phyloP scores from a whole-genome alignment of 1,140 invertebrate species.

The Druon quercuslanigerum region DNA sequence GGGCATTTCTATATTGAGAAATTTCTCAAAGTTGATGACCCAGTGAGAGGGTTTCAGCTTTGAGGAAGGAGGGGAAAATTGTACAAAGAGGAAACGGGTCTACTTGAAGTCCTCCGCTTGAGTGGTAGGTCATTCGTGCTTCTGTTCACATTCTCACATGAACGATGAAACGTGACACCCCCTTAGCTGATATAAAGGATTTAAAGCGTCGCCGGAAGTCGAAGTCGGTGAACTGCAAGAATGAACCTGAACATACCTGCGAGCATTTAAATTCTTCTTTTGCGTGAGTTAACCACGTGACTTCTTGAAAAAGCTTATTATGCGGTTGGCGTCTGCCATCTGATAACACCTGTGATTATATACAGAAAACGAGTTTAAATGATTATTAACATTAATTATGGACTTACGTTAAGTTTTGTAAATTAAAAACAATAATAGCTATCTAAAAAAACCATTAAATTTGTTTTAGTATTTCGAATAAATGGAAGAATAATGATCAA shows the following conservation, averaged over 20 bases:
- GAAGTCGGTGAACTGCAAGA: conserved; percentile 39
- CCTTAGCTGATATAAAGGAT: conserved; percentile 42
- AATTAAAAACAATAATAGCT: too few relatives aligned
- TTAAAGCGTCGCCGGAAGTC: conserved; percentile 52
- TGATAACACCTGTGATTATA: not conserved
- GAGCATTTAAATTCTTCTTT: conserved; percentile 38
- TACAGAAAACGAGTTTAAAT: not conserved
- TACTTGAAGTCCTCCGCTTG: conserved; percentile 21
- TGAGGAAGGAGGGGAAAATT: conserved; percentile 32
- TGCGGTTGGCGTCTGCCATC: not conserved
- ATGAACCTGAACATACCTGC: conserved; percentile 30
- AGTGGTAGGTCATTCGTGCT: conserved; percentile 23
- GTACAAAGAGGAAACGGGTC: conserved; percentile 29
- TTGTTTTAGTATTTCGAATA: too few relatives aligned
- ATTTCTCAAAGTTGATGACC: conserved; percentile 8
- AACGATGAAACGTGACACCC: conserved; percentile 41
- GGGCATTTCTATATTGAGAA: conserved; percentile 17
- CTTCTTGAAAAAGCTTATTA: conserved; percentile 47
- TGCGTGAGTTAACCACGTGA: conserved; percentile 45
- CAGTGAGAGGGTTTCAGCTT: conserved; percentile 16
- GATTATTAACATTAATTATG: too few relatives aligned
- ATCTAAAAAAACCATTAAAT: too few relatives aligned
- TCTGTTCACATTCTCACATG: conserved; percentile 27
- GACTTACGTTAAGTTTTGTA: too few relatives aligned
- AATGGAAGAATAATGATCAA: too few relatives aligned